A percentile compares a stretch with the other conserved stretches of the same genome.
Conservation (phyloP, 2,888 invertebrate genomes). For the Fragum fragum region DNA sequence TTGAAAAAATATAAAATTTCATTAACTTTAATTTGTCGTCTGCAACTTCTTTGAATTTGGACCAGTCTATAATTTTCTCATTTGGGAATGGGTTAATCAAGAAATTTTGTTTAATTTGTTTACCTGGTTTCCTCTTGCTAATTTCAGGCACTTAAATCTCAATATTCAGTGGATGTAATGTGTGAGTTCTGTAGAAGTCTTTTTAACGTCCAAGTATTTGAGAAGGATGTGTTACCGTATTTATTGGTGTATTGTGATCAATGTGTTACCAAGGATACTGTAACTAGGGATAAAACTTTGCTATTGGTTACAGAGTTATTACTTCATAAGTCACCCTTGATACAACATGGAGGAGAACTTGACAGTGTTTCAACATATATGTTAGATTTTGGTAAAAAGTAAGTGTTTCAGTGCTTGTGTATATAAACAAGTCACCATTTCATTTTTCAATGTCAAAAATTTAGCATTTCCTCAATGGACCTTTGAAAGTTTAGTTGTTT, state of each 20-base stretch:
- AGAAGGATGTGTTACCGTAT: constrained; percentile 84
- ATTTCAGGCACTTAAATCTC: constrained; percentile 75
- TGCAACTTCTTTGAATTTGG: too few species aligned
- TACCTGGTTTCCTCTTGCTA: too few species aligned
- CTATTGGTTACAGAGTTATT: constrained; percentile 91
- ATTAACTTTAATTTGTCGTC: too few species aligned
- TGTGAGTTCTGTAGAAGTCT: constrained; percentile 84
- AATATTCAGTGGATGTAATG: constrained; percentile 58
- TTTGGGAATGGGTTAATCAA: too few species aligned
- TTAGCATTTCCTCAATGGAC: too few species aligned
- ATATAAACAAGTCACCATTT: too few species aligned
- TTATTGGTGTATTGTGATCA: constrained; percentile 76
- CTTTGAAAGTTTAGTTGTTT: too few species aligned
- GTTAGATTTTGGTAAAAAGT: constrained; percentile 87
- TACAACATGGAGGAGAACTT: constrained; percentile 83
- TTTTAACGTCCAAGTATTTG: constrained; percentile 82
- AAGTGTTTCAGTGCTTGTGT: background rate
- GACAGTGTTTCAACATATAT: constrained; percentile 88
- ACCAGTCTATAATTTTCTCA: too few species aligned
- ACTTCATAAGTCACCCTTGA: constrained; percentile 90
- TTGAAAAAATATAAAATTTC: too few species aligned
- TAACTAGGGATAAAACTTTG: constrained; percentile 84
- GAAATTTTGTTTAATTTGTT: too few species aligned
- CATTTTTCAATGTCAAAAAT: too few species aligned
- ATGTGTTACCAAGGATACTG: constrained; percentile 32